These are phyloP conservation scores for Pachyrhynchus sulphureomaculatus DNA, from an alignment of 1,140 invertebrate genomes.

Conservation along the genomic window DNA sequence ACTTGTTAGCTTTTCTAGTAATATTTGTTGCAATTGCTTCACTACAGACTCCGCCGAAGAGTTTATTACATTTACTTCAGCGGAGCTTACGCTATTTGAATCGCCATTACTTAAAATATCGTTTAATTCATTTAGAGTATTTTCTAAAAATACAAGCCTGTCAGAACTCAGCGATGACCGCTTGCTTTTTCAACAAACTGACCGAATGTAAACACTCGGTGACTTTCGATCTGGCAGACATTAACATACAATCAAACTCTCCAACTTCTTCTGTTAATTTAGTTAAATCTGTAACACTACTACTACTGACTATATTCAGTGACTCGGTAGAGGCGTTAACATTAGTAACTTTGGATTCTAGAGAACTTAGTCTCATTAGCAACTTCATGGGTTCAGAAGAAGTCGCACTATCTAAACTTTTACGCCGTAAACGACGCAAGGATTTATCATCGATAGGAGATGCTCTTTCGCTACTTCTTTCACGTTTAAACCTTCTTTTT, in stretches of 20 bases:
- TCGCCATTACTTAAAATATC: conserved; percentile 59
- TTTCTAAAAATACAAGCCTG: conserved; percentile 59
- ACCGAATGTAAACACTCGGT: conserved; percentile 42
- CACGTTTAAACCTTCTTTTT: conserved; percentile 40
- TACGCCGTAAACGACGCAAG: conserved; percentile 59
- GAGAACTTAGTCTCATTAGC: conserved; percentile 68
- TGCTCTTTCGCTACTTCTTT: conserved; percentile 44
- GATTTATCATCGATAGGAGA: conserved; percentile 56
- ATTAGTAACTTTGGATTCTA: conserved; percentile 71
- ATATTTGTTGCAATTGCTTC: conserved; percentile 63
- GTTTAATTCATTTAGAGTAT: conserved; percentile 59
- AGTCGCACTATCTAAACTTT: conserved; percentile 74
- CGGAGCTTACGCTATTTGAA: conserved; percentile 45
- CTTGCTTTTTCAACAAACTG: conserved; percentile 36
- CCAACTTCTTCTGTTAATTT: conserved; percentile 27
- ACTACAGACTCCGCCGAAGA: conserved; percentile 64
- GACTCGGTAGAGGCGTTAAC: conserved; percentile 60
- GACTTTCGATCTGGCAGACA: conserved; percentile 44
- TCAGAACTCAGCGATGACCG: conserved; percentile 29
- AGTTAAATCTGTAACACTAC: conserved; percentile 50
- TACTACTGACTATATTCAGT: conserved; percentile 45
- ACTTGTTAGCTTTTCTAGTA: conserved; percentile 65
- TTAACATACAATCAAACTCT: conserved; percentile 27
- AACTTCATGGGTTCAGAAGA: conserved; percentile 77
- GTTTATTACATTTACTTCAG: conserved; percentile 53